These are phyloP conservation scores for Hemiprocne comata DNA, from an alignment of 2,113 vertebrate species.

Conservation along the genomic window DNA sequence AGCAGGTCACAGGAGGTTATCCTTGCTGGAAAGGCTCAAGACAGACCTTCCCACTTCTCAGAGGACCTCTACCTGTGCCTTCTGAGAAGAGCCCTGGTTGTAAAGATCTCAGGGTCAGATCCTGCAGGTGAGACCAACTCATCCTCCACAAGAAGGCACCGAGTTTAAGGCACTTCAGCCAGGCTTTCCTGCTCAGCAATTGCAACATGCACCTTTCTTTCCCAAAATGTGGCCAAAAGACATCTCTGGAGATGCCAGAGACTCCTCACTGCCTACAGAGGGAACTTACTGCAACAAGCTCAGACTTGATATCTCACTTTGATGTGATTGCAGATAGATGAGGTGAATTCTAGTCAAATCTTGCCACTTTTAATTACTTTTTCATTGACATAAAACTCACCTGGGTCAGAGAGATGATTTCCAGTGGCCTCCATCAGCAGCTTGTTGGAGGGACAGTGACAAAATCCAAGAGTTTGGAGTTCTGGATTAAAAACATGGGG, in stretches of 20 bases:
- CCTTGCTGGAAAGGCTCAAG: neutral
- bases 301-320: rapidly evolving
- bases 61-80: neutral
- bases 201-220: rapidly evolving
- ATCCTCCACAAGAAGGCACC: rapidly evolving
- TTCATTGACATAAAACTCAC: neutral
- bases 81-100: neutral
- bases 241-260: neutral
- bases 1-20: neutral
- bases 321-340: neutral
- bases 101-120: neutral
- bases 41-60: neutral
- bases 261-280: neutral
- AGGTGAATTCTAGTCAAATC: neutral
- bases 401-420: neutral
- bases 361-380: neutral
- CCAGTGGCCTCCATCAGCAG: neutral
- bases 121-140: neutral
- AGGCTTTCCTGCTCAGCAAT: neutral
- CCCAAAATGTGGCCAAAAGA: neutral
- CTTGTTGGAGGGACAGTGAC: no score
- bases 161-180: neutral
- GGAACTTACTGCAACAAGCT: rapidly evolving
- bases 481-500: rapidly evolving
- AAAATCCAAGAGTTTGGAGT: neutral